These are phyloP conservation scores for Ophthalmolycus amberensis DNA, from an alignment of 2,113 vertebrate genomes.

Conservation along the genomic window DNA sequence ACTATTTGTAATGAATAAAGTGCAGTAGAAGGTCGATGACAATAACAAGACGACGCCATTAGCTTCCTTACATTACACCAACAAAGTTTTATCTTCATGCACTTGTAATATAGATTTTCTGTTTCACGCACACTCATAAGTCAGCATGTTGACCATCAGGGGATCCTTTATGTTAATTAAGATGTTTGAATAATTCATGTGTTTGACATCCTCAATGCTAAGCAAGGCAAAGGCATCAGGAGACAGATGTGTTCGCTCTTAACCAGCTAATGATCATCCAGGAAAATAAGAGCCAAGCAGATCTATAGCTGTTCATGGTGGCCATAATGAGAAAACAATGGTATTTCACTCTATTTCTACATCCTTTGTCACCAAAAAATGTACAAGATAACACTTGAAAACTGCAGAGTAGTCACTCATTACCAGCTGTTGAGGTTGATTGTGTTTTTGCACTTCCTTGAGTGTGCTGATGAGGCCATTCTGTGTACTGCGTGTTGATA, in stretches of 20 bases:
- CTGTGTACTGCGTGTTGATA: slow-evolving; percentile 13
- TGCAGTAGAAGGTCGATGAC: background rate
- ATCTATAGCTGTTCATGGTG: slow-evolving; percentile 14
- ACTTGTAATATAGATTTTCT: slow-evolving; percentile 41
- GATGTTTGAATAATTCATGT: slow-evolving; percentile 69
- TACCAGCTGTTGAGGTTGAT: slow-evolving; percentile 67
- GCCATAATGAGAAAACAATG: slow-evolving; percentile 57
- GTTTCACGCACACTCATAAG: slow-evolving; percentile 34
- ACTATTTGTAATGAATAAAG: background rate
- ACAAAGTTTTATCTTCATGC: slow-evolving; percentile 24
- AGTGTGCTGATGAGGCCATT: slow-evolving; percentile 39
- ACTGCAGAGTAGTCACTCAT: slow-evolving; percentile 46
- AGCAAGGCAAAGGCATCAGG: slow-evolving; percentile 35
- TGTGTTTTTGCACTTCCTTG: slow-evolving; percentile 42
- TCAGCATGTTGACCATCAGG: slow-evolving; percentile 57
- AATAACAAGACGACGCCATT: background rate
- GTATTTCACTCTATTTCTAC: slow-evolving; percentile 59
- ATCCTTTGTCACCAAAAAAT: slow-evolving; percentile 61
- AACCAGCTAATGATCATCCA: slow-evolving; percentile 60
- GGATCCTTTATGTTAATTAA: slow-evolving; percentile 66
- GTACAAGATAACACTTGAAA: slow-evolving; percentile 49
- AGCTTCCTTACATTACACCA: background rate
- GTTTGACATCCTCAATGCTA: slow-evolving; percentile 47
- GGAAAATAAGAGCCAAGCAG: slow-evolving; percentile 49
- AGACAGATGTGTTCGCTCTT: slow-evolving; percentile 71